Base-by-base conservation (phyloP, 2,888 invertebrate species). In the Oxystoma pomonae region DNA sequence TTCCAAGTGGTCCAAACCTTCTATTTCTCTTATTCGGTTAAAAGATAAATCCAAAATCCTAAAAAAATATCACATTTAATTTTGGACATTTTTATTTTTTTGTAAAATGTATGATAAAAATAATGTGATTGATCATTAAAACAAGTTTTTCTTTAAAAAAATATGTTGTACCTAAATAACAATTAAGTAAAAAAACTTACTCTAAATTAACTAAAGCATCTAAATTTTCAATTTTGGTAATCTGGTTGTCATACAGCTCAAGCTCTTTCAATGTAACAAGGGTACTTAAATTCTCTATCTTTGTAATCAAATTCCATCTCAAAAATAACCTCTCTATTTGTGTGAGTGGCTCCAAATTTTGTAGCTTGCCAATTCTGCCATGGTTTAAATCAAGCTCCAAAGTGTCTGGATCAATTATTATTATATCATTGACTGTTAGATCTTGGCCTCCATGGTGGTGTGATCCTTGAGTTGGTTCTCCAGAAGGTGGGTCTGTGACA, bases 191-290 rank as follows among this genome's bases (percentile, higher is more conserved):
- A 50, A n/a, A 49, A 60, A 65, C 90, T 86, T 84, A 94, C 93
- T 95, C 89, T 57, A 99, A 83, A 81, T 97, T 96, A 1, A 91
- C 88, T 12, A 99, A 85, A 12, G 84, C 79, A 61, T 93, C 91
- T 62, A 99, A 83, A 78, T 96, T 96, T 79, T 96, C 96, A 70
- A 99, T 94, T 69, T 88, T 86, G 0, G 89, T 89, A 59, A 99
- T 90, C 82, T 98, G 97, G 82, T 99, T 99, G 79, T 99, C 99
- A 79, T 98, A 97, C 2, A 99, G 81, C 76, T 99, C 98, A 57
- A 99, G 81, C 76, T 98, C 96, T 17, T 85, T 85, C 12, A 99
- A 83, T 0, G 90, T 91, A 1, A 84, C 85, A 18, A 98, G 81
- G 0, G 87, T 88, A 58, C 86, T 80, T 21, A 98, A 79, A 74